phyloP scores from a whole-genome alignment of 2,797 vertebrate genomes.

The Scarus forsteni region DNA sequence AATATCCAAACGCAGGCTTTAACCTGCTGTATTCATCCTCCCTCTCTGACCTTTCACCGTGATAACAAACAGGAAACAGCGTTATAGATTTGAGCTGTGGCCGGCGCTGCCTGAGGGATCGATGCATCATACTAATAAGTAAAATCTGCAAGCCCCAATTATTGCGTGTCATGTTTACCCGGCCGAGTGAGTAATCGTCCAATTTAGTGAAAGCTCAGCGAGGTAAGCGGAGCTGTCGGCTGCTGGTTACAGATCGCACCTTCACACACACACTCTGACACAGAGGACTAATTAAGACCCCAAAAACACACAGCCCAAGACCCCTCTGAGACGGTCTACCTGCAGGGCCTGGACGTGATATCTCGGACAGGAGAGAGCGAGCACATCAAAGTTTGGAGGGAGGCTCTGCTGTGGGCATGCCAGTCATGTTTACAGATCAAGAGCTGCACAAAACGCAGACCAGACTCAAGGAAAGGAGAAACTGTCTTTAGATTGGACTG shows the following conservation, averaged over 20 bases:
- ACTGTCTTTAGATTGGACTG: too few relatives aligned
- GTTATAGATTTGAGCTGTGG: conserved; percentile 49
- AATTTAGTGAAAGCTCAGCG: conserved; percentile 77
- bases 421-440: conserved; percentile 14
- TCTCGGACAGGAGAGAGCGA: background rate
- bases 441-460: conserved; percentile 16
- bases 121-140: conserved; percentile 83
- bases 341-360: conserved; percentile 28
- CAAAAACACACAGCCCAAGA: conserved; percentile 79
- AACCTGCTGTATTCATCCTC: background rate
- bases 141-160: conserved; percentile 82
- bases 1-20: background rate
- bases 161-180: conserved; percentile 81
- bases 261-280: conserved; percentile 34
- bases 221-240: conserved; percentile 72
- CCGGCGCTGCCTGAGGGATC: conserved; percentile 53
- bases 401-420: conserved; percentile 48
- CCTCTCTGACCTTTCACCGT: conserved; percentile 58
- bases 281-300: conserved; percentile 77
- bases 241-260: conserved; percentile 74
- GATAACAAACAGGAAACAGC: conserved; percentile 62
- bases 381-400: conserved; percentile 13
- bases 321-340: conserved; percentile 67
- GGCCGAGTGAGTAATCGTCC: conserved; percentile 80
- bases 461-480: conserved; percentile 4